A percentile compares a stretch with the other conserved stretches of the same genome.
phyloP scores from a whole-genome alignment of 1,140 invertebrate genomes.

The Aricia agestis region DNA sequence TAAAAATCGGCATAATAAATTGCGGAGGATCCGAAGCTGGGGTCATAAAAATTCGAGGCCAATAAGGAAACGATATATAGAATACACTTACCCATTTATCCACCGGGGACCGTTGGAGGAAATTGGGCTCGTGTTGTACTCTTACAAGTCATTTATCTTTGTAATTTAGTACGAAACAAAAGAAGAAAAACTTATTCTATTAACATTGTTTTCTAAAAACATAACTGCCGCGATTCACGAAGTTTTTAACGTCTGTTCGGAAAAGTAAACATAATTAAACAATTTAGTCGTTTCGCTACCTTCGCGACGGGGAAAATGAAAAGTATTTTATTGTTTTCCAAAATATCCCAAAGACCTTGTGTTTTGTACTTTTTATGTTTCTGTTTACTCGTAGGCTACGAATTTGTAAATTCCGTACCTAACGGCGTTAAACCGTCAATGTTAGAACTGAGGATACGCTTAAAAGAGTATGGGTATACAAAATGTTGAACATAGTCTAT shows the following conservation, averaged over 20 bases:
- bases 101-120: constrained; percentile 5
- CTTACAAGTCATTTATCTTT: constrained; percentile 9
- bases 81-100: constrained; percentile 5
- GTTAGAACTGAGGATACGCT: not conserved
- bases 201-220: not conserved
- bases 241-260: not conserved
- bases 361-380: not conserved
- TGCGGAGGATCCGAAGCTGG: not conserved
- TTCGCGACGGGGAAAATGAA: not conserved
- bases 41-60: not conserved
- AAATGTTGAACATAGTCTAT: constrained; percentile 23
- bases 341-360: not conserved
- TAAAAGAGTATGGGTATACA: constrained; percentile 2
- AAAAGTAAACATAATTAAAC: not conserved
- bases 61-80: constrained; percentile 14
- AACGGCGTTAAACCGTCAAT: too few relatives aligned
- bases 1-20: not conserved
- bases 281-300: not conserved
- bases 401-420: too few relatives aligned
- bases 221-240: not conserved
- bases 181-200: constrained; percentile 2
- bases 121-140: not conserved
- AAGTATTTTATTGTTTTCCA: not conserved
- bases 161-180: constrained; percentile 18
- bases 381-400: not conserved